Conservation (phyloP, 2,113 vertebrate species). For the Pteruthius melanotis region DNA sequence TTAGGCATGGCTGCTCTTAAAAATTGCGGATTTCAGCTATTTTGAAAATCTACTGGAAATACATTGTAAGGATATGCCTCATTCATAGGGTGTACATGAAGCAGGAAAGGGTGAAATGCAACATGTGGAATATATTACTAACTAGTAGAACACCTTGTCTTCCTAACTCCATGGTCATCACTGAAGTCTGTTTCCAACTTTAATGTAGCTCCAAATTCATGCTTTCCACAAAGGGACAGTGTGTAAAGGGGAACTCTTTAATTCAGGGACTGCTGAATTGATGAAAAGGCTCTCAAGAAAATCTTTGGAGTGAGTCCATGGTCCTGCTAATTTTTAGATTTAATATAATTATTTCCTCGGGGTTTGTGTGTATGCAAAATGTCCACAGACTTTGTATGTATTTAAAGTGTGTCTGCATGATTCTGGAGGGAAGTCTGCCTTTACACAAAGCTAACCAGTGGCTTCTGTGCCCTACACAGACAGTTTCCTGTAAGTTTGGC, state of each 20-base stretch:
- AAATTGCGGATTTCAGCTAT: background rate
- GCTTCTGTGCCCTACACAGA: slow-evolving; percentile 33
- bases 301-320: background rate
- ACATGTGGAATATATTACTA: background rate
- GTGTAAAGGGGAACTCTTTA: background rate
- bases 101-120: background rate
- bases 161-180: background rate
- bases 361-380: background rate
- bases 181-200: background rate
- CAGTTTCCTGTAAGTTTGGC: slow-evolving; percentile 61
- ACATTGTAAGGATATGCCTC: background rate
- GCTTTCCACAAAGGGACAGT: background rate
- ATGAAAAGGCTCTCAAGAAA: background rate
- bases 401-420: background rate
- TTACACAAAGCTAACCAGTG: slow-evolving; percentile 7
- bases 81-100: background rate
- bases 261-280: background rate
- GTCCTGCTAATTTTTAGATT: background rate
- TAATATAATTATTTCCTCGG: background rate
- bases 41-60: background rate
- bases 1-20: background rate
- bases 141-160: background rate
- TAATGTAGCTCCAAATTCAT: background rate
- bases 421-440: background rate
- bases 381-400: background rate